Conservation (phyloP, 2,797 vertebrate genomes). For the Peromyscus attwateri region DNA sequence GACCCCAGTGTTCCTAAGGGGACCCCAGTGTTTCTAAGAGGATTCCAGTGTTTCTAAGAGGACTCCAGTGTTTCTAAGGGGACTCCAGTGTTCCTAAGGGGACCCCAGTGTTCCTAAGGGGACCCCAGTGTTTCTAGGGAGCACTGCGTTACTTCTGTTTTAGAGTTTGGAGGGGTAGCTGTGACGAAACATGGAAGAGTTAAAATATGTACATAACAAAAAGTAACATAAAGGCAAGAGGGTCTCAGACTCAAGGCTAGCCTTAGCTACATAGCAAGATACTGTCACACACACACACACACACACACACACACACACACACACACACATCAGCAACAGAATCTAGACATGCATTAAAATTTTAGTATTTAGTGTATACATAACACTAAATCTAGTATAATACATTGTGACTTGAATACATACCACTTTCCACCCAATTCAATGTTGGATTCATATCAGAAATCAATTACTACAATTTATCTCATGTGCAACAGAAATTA, state of each 20-base stretch:
- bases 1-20: no score
- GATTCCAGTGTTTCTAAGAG: no score
- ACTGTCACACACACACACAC: background rate
- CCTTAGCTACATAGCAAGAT: background rate
- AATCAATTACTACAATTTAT: background rate
- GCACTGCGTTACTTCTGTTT: background rate
- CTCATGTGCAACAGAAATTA: background rate
- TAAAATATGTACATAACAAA: background rate
- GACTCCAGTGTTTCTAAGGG: no score
- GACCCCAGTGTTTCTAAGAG: no score
- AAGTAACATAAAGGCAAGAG: background rate
- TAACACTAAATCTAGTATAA: background rate
- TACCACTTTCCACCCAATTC: background rate
- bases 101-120: no score
- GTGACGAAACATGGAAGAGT: background rate
- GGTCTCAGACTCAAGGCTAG: background rate
- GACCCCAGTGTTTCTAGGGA: background rate
- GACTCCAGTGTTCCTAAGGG: no score
- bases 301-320: background rate
- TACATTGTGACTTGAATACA: background rate
- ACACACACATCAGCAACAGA: background rate
- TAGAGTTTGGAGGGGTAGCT: background rate
- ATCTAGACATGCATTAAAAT: background rate
- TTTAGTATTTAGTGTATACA: background rate
- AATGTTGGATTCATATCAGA: background rate